These are phyloP conservation scores for Diadophis punctatus DNA, from an alignment of 2,113 vertebrate species.

Conservation along the genomic window DNA sequence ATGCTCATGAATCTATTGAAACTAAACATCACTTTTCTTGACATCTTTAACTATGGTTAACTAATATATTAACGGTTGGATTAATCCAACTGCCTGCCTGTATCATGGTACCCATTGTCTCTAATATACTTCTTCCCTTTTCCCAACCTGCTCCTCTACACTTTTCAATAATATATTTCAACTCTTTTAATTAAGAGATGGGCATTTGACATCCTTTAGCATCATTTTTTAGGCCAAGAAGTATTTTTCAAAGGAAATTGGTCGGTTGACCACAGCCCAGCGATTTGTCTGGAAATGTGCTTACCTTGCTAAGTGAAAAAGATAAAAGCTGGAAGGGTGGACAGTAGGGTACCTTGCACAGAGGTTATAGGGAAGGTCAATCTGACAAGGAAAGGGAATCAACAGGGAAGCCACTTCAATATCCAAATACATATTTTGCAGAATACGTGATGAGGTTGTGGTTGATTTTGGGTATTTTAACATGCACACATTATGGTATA, in stretches of 20 bases:
- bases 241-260: neutral
- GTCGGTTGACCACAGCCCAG: neutral
- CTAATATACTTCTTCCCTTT: neutral
- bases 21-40: neutral
- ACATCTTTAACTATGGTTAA: neutral
- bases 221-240: neutral
- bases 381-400: neutral
- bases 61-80: neutral
- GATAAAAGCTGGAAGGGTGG: neutral
- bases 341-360: neutral
- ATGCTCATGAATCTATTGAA: neutral
- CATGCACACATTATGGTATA: neutral
- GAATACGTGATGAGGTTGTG: neutral
- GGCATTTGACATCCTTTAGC: neutral
- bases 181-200: neutral
- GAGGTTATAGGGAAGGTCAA: neutral
- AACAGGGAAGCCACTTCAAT: neutral
- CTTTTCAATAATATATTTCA: neutral
- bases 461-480: neutral
- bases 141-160: neutral
- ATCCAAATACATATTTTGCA: neutral
- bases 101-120: neutral
- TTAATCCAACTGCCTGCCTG: neutral
- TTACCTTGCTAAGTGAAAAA: neutral
- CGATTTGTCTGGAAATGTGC: neutral